Percentiles rank a stretch among this genome's conserved stretches.
Conservation (phyloP, 2,113 vertebrate species). For the Pholis gunnellus region DNA sequence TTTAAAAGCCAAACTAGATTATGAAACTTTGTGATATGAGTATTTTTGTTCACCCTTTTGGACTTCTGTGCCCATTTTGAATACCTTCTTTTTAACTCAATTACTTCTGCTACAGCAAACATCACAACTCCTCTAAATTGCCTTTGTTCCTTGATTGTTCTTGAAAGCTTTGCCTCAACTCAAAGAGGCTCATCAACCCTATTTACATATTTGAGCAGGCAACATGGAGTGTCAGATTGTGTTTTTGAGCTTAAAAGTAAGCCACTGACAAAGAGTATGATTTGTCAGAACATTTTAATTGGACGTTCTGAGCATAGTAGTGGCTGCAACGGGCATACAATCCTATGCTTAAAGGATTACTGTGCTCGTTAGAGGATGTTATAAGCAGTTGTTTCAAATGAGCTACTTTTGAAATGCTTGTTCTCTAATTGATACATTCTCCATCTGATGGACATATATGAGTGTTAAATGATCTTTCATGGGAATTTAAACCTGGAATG, state of each 20-base stretch:
- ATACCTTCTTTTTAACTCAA: constrained; percentile 19
- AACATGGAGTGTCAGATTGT: constrained; percentile 46
- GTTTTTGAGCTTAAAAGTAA: constrained; percentile 56
- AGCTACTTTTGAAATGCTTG: constrained; percentile 23
- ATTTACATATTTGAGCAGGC: constrained; percentile 67
- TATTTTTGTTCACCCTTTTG: background rate
- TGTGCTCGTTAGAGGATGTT: constrained; percentile 56
- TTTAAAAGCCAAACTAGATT: constrained; percentile 31
- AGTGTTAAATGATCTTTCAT: background rate
- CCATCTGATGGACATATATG: background rate
- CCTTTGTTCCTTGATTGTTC: constrained; percentile 32
- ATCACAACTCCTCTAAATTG: constrained; percentile 24
- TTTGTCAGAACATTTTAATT: constrained; percentile 69
- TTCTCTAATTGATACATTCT: constrained; percentile 29
- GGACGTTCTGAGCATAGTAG: constrained; percentile 60
- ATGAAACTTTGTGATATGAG: constrained; percentile 14
- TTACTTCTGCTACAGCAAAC: constrained; percentile 19
- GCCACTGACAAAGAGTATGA: constrained; percentile 54
- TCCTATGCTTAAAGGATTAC: constrained; percentile 66
- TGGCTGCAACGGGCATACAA: constrained; percentile 51
- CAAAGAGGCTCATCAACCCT: constrained; percentile 45
- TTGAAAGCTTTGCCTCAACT: constrained; percentile 59
- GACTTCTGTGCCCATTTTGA: constrained; percentile 6
- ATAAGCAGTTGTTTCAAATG: constrained; percentile 41
- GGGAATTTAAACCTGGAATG: background rate